Conservation (phyloP, 2,888 invertebrate genomes). For the Hesperia comma region DNA sequence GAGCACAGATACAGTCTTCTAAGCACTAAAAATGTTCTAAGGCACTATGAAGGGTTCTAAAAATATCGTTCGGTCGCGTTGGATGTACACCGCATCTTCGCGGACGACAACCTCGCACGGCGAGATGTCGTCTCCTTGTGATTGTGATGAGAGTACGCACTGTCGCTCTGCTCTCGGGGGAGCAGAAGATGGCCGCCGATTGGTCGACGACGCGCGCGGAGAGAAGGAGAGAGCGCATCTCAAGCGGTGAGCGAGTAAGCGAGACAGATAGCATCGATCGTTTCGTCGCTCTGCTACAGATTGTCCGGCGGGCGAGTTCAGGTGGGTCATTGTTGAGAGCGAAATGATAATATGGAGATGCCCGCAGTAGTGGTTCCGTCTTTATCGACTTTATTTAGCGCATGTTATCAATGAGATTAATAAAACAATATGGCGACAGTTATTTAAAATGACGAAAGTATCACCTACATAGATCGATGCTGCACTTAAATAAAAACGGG, state of each 20-base stretch:
- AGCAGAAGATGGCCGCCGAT: slow-evolving; percentile 81
- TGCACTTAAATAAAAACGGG: not conserved
- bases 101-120: slow-evolving; percentile 77
- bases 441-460: slow-evolving; percentile 8
- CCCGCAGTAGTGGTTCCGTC: slow-evolving; percentile 59
- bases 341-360: slow-evolving; percentile 80
- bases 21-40: slow-evolving; percentile 61
- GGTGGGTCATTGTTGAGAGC: slow-evolving; percentile 75
- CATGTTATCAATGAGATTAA: slow-evolving; percentile 55
- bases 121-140: slow-evolving; percentile 81
- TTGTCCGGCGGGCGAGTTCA: slow-evolving; percentile 72
- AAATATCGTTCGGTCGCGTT: slow-evolving; percentile 62
- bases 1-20: slow-evolving; percentile 70
- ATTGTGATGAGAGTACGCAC: slow-evolving; percentile 82
- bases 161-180: slow-evolving; percentile 84
- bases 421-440: slow-evolving; percentile 52
- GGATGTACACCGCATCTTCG: slow-evolving; percentile 57
- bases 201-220: slow-evolving; percentile 78
- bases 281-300: slow-evolving; percentile 75
- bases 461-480: not conserved
- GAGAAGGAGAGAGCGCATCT: slow-evolving; percentile 79
- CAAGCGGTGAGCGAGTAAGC: slow-evolving; percentile 63
- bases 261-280: slow-evolving; percentile 72
- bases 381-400: slow-evolving; percentile 52
- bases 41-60: slow-evolving; percentile 55